Conservation (phyloP, 1,140 invertebrate species). For the Ips typographus region DNA sequence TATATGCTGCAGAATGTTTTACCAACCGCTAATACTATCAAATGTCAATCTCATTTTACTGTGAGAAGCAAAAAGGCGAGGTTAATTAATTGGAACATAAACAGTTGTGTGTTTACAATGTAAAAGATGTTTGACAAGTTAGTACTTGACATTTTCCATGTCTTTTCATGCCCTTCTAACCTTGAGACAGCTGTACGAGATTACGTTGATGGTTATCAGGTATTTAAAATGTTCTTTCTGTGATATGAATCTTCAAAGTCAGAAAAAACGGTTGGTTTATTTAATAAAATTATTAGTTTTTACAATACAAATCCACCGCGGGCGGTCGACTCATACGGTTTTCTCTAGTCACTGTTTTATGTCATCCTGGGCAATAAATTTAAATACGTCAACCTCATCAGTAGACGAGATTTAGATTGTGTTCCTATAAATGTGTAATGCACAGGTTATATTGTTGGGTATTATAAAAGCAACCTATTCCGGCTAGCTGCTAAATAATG, state of each 20-base stretch:
- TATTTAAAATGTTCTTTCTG: conserved; percentile 6
- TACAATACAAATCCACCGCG: conserved; percentile 7
- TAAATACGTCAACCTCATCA: neutral
- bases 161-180: no score
- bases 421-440: neutral
- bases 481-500: conserved; percentile 47
- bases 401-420: neutral
- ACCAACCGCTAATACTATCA: no score
- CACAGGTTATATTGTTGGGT: conserved; percentile 32
- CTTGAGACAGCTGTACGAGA: no score
- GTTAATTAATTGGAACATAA: no score
- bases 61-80: no score
- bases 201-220: neutral
- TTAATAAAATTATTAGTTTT: conserved; percentile 1
- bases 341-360: conserved; percentile 12
- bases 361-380: neutral
- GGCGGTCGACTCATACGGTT: conserved; percentile 4
- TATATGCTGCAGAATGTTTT: no score
- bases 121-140: no score
- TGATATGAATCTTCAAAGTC: conserved; percentile 7
- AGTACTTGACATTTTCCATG: no score
- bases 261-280: conserved; percentile 7
- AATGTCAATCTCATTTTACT: no score
- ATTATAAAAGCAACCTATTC: conserved; percentile 42
- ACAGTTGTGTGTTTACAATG: no score